These are phyloP conservation scores for Neosalanx taihuensis DNA, from an alignment of 2,797 vertebrate species.

Conservation along the genomic window DNA sequence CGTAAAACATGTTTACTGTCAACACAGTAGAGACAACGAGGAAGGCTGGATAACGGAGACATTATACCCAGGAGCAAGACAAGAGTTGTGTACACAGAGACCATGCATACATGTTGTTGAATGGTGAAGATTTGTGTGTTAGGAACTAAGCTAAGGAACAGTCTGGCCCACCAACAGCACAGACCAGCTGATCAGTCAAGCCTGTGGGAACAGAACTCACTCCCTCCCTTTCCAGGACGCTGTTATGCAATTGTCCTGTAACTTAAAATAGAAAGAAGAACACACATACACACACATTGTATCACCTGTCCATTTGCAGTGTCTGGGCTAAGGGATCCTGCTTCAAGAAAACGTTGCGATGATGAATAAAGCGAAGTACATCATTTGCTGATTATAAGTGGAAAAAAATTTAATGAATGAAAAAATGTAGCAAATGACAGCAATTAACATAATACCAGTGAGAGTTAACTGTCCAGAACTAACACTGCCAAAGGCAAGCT, in stretches of 20 bases:
- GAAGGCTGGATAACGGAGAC: no score
- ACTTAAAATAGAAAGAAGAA: background rate
- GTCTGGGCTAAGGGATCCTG: conserved; percentile 65
- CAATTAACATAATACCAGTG: conserved; percentile 80
- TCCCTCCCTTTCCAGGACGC: conserved; percentile 31
- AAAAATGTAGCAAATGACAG: conserved; percentile 75
- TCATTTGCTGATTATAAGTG: conserved; percentile 76
- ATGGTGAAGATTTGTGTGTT: no score
- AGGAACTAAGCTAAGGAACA: no score
- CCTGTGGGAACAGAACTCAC: conserved; percentile 25
- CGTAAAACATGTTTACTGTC: conserved; percentile 10
- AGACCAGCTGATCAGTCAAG: background rate
- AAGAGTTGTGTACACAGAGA: no score
- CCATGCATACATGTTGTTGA: no score
- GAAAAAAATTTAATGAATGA: conserved; percentile 48
- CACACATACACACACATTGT: conserved; percentile 28
- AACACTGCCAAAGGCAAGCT: conserved; percentile 80
- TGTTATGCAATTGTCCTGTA: no score
- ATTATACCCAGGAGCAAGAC: no score
- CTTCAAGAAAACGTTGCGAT: conserved; percentile 59
- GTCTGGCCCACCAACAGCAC: no score
- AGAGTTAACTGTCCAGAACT: conserved; percentile 85
- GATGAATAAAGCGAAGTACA: conserved; percentile 72
- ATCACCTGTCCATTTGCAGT: conserved; percentile 30
- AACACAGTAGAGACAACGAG: background rate